These are phyloP conservation scores for Hypocryptadius cinnamomeus DNA, from an alignment of 2,113 vertebrate species.

Conservation along the genomic window DNA sequence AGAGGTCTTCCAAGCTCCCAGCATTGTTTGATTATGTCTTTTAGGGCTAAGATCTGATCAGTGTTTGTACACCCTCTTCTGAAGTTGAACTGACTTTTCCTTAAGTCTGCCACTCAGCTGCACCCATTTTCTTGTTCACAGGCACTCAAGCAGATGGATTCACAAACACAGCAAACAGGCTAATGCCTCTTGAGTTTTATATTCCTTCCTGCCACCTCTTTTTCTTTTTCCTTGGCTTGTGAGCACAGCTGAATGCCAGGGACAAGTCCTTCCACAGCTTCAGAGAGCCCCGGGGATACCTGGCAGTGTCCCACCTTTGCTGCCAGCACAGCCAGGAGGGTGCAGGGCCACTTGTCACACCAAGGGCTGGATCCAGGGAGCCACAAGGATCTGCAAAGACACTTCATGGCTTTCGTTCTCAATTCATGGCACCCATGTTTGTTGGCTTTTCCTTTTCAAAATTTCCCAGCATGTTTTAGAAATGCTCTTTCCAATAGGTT, in stretches of 20 bases:
- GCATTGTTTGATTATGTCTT: slow-evolving; percentile 24
- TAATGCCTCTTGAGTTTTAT: slow-evolving; percentile 43
- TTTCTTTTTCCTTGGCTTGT: neutral
- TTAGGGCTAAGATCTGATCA: slow-evolving; percentile 34
- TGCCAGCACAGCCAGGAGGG: neutral
- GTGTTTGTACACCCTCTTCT: neutral
- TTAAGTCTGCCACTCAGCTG: slow-evolving; percentile 16
- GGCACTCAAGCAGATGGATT: slow-evolving; percentile 32
- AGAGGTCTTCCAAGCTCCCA: neutral
- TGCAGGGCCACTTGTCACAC: neutral
- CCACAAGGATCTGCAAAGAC: neutral
- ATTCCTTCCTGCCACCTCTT: slow-evolving; percentile 35
- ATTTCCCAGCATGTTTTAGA: neutral
- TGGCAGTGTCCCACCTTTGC: neutral
- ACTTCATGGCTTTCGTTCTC: rapidly evolving
- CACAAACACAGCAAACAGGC: slow-evolving; percentile 33
- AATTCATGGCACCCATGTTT: rapidly evolving
- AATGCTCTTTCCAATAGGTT: neutral
- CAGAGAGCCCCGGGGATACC: neutral
- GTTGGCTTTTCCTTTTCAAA: neutral
- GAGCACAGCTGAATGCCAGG: neutral
- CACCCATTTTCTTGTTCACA: neutral
- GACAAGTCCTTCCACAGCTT: neutral
- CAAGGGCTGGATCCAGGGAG: neutral
- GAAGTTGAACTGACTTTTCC: slow-evolving; percentile 15